Evolutionary conservation across 2,888 invertebrate species (phyloP).

Genomic region (Bedellia somnulentella): DNA sequence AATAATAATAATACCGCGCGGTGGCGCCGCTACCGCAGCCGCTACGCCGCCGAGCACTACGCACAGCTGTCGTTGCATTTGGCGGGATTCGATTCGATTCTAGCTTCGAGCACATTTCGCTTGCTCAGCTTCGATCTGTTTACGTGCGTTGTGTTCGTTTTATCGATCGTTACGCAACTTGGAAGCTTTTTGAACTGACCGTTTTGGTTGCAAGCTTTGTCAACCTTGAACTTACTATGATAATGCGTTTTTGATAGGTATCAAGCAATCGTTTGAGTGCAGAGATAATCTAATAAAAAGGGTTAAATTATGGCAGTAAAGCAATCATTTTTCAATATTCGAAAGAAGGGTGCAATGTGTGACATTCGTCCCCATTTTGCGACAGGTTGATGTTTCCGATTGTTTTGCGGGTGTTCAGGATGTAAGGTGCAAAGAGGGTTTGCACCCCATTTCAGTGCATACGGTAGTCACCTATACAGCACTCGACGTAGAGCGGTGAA

Average conservation of each 20-base stretch:
- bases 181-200: slow-evolving; percentile 1
- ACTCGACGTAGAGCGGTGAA: too few relatives aligned
- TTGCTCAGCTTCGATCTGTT: slow-evolving; percentile 48
- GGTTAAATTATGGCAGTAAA: slow-evolving; percentile 18
- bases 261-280: too few relatives aligned
- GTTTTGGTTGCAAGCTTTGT: too few relatives aligned
- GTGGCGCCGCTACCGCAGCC: slow-evolving; percentile 43
- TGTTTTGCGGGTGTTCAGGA: slow-evolving; percentile 38
- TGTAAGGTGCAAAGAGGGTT: slow-evolving; percentile 52
- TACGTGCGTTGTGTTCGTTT: slow-evolving; percentile 36
- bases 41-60: slow-evolving; percentile 48
- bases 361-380: slow-evolving; percentile 30
- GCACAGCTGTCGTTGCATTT: slow-evolving; percentile 61
- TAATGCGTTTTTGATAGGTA: too few relatives aligned
- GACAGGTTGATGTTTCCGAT: slow-evolving; percentile 55
- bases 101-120: slow-evolving; percentile 24
- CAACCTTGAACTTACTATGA: too few relatives aligned
- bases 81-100: slow-evolving; percentile 55
- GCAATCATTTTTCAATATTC: slow-evolving; percentile 35
- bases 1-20: slow-evolving; percentile 49
- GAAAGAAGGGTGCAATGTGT: slow-evolving; percentile 37
- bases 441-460: slow-evolving; percentile 33
- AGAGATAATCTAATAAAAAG: too few relatives aligned
- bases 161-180: slow-evolving; percentile 34
- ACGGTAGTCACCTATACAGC: slow-evolving; percentile 21